Percentiles rank a stretch among this genome's conserved stretches.
phyloP scores from a whole-genome alignment of 2,888 invertebrate species.

The Acronicta aceris region DNA sequence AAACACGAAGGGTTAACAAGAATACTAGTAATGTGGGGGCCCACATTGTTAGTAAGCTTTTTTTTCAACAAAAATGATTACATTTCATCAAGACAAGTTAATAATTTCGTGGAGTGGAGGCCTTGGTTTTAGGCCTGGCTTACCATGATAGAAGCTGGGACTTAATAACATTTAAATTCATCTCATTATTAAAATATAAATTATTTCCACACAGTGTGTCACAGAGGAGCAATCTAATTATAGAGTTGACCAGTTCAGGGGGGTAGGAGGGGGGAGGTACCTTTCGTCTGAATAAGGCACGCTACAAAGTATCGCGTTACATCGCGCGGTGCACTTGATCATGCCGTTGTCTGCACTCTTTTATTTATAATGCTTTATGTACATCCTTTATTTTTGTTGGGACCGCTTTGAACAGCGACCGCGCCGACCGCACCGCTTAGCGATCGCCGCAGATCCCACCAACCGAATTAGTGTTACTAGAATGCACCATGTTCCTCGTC shows the following conservation, averaged over 20 bases:
- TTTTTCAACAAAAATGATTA: no score
- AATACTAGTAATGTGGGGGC: no score
- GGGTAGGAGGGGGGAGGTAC: conserved; percentile 51
- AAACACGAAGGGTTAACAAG: no score
- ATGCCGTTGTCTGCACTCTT: conserved; percentile 81
- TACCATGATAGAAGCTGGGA: conserved; percentile 19
- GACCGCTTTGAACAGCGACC: conserved; percentile 77
- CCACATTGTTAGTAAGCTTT: no score
- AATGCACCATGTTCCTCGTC: conserved; percentile 59
- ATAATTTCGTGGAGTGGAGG: conserved; percentile 19
- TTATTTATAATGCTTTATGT: conserved; percentile 76
- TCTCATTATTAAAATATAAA: conserved; percentile 56
- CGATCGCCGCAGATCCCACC: conserved; percentile 70
- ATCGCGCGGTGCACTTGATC: conserved; percentile 85
- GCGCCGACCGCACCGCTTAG: conserved; percentile 79
- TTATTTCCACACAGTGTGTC: conserved; percentile 59
- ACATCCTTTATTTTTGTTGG: conserved; percentile 74
- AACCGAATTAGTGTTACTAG: conserved; percentile 65
- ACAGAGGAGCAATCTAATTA: conserved; percentile 74
- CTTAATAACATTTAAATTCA: conserved; percentile 52
- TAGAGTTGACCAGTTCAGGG: conserved; percentile 67
- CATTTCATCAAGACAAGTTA: conserved; percentile 16
- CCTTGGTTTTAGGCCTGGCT: conserved; percentile 18
- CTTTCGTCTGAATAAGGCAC: conserved; percentile 73
- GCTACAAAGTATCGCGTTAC: conserved; percentile 83